Conservation (phyloP, 1,140 invertebrate genomes). For the Drosophila pallidifrons region DNA sequence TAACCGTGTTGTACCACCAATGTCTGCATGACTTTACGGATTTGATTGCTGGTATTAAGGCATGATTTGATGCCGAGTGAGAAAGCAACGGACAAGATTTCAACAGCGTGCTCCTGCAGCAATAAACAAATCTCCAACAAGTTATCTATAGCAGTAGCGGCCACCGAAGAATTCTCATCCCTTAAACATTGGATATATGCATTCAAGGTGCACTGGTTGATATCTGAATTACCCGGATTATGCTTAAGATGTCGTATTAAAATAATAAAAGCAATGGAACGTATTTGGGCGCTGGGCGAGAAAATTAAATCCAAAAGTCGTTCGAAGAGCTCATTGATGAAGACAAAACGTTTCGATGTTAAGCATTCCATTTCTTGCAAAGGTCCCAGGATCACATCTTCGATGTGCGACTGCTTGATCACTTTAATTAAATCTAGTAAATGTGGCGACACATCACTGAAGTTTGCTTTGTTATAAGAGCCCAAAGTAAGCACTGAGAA, state of each 20-base stretch:
- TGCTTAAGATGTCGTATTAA: slow-evolving; percentile 89
- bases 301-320: slow-evolving; percentile 87
- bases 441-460: slow-evolving; percentile 82
- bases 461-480: slow-evolving; percentile 61
- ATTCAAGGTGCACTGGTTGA: slow-evolving; percentile 87
- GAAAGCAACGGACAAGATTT: slow-evolving; percentile 93
- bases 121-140: slow-evolving; percentile 93
- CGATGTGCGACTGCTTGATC: slow-evolving; percentile 72
- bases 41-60: slow-evolving; percentile 91
- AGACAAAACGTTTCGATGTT: slow-evolving; percentile 88
- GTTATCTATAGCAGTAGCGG: slow-evolving; percentile 92
- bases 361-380: slow-evolving; percentile 91
- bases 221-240: slow-evolving; percentile 86
- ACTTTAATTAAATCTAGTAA: slow-evolving; percentile 77
- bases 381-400: slow-evolving; percentile 87
- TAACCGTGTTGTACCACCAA: slow-evolving; percentile 94
- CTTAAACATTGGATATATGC: slow-evolving; percentile 93
- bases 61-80: slow-evolving; percentile 92
- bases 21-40: slow-evolving; percentile 91
- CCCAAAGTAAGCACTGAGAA: slow-evolving; percentile 62
- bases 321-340: slow-evolving; percentile 89
- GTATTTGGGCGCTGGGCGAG: slow-evolving; percentile 88
- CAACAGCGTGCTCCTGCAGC: slow-evolving; percentile 93
- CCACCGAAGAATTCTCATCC: slow-evolving; percentile 91
- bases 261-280: slow-evolving; percentile 88